Conservation (phyloP, 2,113 vertebrate species). For the Neotoma lepida region DNA sequence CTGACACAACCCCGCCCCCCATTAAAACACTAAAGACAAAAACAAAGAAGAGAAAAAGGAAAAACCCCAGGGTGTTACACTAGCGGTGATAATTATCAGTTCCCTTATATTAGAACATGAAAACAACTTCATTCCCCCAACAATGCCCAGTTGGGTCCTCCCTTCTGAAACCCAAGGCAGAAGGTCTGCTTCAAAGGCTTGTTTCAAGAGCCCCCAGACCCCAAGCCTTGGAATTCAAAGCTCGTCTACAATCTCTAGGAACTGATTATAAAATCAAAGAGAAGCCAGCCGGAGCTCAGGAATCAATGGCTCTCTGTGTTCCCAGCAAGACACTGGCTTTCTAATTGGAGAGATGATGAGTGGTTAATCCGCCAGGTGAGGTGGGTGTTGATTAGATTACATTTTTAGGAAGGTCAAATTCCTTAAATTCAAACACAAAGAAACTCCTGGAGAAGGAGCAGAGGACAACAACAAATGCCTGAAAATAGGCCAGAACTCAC, state of each 20-base stretch:
- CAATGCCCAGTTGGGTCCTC: not conserved
- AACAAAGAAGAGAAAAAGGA: not conserved
- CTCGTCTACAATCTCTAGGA: conserved; percentile 37
- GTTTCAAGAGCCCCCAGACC: conserved; percentile 29
- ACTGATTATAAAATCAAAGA: conserved; percentile 66
- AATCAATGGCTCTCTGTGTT: conserved; percentile 44
- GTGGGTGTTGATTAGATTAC: not conserved
- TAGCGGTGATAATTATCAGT: not conserved
- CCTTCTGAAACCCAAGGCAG: conserved; percentile 9
- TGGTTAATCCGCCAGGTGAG: conserved; percentile 33
- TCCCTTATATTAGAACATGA: not conserved
- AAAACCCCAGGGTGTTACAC: not conserved
- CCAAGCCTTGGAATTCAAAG: conserved; percentile 58
- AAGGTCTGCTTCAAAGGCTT: not conserved
- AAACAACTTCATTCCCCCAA: conserved; percentile 38
- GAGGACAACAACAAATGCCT: not conserved
- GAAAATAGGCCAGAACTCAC: not conserved
- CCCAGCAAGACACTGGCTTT: conserved; percentile 32
- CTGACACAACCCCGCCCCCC: not conserved
- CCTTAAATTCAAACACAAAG: conserved; percentile 52
- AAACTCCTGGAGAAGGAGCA: not conserved
- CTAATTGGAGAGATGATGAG: conserved; percentile 40
- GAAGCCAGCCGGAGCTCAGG: not conserved
- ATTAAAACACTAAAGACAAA: not conserved
- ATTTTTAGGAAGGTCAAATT: conserved; percentile 45